Base-by-base conservation (phyloP, 2,888 invertebrate species). In the Scaptomyza caliginosa region DNA sequence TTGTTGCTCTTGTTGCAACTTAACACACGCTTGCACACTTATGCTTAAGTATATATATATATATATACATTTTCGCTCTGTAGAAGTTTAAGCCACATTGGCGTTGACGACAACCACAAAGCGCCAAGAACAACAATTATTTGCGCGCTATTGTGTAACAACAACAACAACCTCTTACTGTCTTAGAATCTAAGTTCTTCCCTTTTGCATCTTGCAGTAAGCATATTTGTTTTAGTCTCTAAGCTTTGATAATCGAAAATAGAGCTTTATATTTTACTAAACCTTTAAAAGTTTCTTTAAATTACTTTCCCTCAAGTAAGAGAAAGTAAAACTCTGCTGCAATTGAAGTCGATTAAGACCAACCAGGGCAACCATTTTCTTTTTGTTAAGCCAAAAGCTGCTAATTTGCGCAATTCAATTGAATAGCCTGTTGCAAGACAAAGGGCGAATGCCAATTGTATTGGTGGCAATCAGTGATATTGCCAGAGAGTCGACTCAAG, bases 381-480 rank as follows among this genome's bases (percentile, higher is more conserved):
- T 19, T 23, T 51, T 21, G 13, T 16, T 10, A 19, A 7, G 3
- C 34, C 34, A 34, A n/a, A 32, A 16, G 74, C 32, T 23, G 71
- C 72, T 81, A 79, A 79, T 79, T 85, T 60, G 51, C 39, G 32
- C 55, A 75, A 65, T 71, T 85, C 68, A 78, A 68, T 74, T 82
- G 58, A 72, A 82, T 85, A 72, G 86, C 62, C 57, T 24, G 66
- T 23, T 68, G 64, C 72, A 54, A 72, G 76, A 78, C 86, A 79
- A 85, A 72, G 62, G 72, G 64, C 72, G 40, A 56, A 45, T 56
- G 62, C 64, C 66, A 74, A 82, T 78, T 78, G 79, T 75, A 74
- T 67, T 64, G 64, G 62, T 34, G 52, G 58, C 86, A 85, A 79
- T 79, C 86, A 79, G 71, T 57, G 71, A 42, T 56, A 84, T 84